Percentiles rank a stretch among this genome's conserved stretches.
phyloP scores from a whole-genome alignment of 1,140 invertebrate genomes.

The Acromyrmex charruanus region DNA sequence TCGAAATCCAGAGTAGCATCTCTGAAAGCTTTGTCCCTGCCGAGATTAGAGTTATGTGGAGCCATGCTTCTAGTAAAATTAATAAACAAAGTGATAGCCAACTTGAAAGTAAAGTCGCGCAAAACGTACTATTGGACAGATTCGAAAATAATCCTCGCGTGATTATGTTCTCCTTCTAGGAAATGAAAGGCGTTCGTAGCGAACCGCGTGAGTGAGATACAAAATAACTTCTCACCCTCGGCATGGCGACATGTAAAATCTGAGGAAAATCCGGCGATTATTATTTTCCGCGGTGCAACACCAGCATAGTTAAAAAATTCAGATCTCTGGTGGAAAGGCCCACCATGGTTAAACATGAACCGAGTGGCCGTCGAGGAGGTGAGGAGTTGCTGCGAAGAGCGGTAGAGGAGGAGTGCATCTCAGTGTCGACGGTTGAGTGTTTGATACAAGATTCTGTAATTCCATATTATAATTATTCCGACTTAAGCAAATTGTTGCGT shows the following conservation, averaged over 20 bases:
- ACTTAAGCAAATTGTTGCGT: too few species aligned
- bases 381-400: too few species aligned
- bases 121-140: slow-evolving; percentile 46
- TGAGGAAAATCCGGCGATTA: background rate
- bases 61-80: background rate
- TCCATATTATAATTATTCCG: too few species aligned
- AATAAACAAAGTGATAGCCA: background rate
- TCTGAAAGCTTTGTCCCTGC: background rate
- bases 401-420: too few species aligned
- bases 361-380: too few species aligned
- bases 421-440: too few species aligned
- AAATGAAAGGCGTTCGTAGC: slow-evolving; percentile 71
- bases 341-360: too few species aligned
- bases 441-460: too few species aligned
- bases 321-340: background rate
- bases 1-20: background rate
- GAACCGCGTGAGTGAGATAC: slow-evolving; percentile 80
- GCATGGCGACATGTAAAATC: slow-evolving; percentile 79
- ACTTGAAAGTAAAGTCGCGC: background rate
- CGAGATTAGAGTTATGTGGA: too few species aligned
- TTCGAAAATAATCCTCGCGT: slow-evolving; percentile 56
- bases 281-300: slow-evolving; percentile 73
- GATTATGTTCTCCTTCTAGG: slow-evolving; percentile 70
- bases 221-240: slow-evolving; percentile 57
- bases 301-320: slow-evolving; percentile 22